Evolutionary conservation across 2,113 vertebrate species (phyloP), one percentile per base, ranked within the genome.

Genomic region (Megaleporinus macrocephalus): DNA sequence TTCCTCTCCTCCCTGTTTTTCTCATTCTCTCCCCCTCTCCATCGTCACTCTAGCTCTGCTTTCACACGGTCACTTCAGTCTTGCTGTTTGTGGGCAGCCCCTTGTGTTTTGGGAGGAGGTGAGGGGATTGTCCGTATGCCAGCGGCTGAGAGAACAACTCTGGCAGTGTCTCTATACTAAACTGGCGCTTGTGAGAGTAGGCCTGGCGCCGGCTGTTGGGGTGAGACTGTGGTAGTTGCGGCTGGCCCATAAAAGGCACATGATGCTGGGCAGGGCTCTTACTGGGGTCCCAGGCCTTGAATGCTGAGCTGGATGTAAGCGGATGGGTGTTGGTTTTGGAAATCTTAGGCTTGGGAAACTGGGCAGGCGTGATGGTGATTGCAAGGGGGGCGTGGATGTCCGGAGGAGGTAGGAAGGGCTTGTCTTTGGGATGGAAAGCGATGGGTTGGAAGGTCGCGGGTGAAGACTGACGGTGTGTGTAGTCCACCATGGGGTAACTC

Each of bases 61-160:
- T 49, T 96, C 94, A 97, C 88, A 99, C 97, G 0, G 98, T 99
- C 87, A 99, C 97, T 85, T 99, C 98, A 0, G 97, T 95, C 93
- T 98, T 99, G 95, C 97, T 98, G 93, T 98, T 97, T 84, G 97
- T 98, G 90, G 94, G 87, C 73, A 97, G 94, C 83, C 90, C 93
- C 89, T 94, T 94, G 93, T 94, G 91, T 85, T 93, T 94, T 80
- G 96, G 96, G 79, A 95, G 91, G 86, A 91, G 79, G 83, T 92
- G 93, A 0, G 93, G 92, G 5, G 92, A 91, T 84, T 92, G 93
- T 75, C 91, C 75, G 0, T 95, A 95, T 22, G 92, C 91, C 22
- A 94, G 26, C 0, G 95, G 91, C 12, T 96, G 92, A 20, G 92
- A 89, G 49, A 98, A 96, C 86, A 94, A 89, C 85, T 98, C 95